Evolutionary conservation across 2,888 invertebrate genomes (phyloP), one percentile per base, ranked within the genome.

Genomic region (Conchocele bisecta): DNA sequence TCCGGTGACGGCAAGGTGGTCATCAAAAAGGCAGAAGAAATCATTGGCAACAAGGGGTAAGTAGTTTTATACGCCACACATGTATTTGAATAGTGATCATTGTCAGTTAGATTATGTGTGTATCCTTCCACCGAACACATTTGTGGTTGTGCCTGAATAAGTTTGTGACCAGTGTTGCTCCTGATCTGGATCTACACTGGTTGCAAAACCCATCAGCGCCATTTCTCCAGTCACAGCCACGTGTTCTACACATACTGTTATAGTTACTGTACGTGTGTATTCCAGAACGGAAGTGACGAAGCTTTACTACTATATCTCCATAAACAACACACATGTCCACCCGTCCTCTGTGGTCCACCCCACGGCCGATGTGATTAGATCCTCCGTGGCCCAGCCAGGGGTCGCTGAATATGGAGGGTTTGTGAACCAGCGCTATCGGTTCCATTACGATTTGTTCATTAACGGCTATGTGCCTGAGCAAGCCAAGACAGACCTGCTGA

Each of bases 11-110:
- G 56, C 37, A 22, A 39, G 29, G 59, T 75, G 29, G 33, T 53
- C 2, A 67, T 82, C 20, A 66, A 51, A 41, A 79, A 77, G 58
- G 72, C 53, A 17, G 82, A 77, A 31, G 82, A 82, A 57, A 66
- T 71, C 31, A 67, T 75, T 24, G 79, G 75, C n/a, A 46, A 46
- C 42, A 44, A 67, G 22, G 75, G 66, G 82, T 82, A 76, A 70
- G 72, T 73, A 24, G 11, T 24, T 7, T 31, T 24, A 9, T 17
- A 31, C 15, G 9, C 9, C n/a, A n/a, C n/a, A n/a, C n/a, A n/a
- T n/a, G n/a, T n/a, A n/a, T n/a, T n/a, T n/a, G n/a, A n/a, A n/a
- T n/a, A n/a, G n/a, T n/a, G n/a, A n/a, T n/a, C n/a, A n/a, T n/a
- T n/a, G n/a, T n/a, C n/a, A n/a, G n/a, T n/a, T n/a, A n/a, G n/a